Base-by-base conservation (phyloP, 2,113 vertebrate species). In the Pelobates fuscus region DNA sequence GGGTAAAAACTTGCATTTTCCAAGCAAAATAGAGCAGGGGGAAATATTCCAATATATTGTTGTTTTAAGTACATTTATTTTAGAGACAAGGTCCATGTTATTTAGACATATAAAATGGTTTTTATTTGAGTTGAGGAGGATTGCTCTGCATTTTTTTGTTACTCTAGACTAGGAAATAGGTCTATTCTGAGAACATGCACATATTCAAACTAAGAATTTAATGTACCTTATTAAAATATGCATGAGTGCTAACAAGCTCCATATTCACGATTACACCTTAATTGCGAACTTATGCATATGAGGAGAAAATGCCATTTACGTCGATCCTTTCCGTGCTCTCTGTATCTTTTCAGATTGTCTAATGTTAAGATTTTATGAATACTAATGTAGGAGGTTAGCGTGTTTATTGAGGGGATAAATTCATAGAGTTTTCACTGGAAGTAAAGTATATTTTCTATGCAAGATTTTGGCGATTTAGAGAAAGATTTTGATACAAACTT, bases 341-440 rank as follows among this genome's bases (percentile, higher is more conserved):
- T 26, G 69, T 41, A 21, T 71, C 43, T 37, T 21, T 49, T 71
- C 26, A 49, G 69, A 61, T 61, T 61, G 29, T 25, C 58, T 30
- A 71, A 61, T 61, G 69, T 71, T 54, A 71, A 71, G 69, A 46
- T 61, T 58, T 71, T 71, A 61, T 71, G 69, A 71, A 71, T 71
- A 71, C 69, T 71, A 62, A 71, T 61, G 68, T 59, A 54, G 54
- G 32, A 43, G 21, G 54, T 62, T 27, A 61, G 32, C 69, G 59
- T 71, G 69, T 61, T 71, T 71, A 71, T 71, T 71, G 60, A 49
- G 58, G 69, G 69, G 58, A 27, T 27, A 3, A 49, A 49, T 5
- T 0, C 15, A 10, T 37, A 37, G 10, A 1, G 44, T 49, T 49
- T 49, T 14, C 17, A 3, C 44, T 15, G 2, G 10, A 49, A 49